phyloP scores from a whole-genome alignment of 2,888 invertebrate species.

The Coremacera marginata region DNA sequence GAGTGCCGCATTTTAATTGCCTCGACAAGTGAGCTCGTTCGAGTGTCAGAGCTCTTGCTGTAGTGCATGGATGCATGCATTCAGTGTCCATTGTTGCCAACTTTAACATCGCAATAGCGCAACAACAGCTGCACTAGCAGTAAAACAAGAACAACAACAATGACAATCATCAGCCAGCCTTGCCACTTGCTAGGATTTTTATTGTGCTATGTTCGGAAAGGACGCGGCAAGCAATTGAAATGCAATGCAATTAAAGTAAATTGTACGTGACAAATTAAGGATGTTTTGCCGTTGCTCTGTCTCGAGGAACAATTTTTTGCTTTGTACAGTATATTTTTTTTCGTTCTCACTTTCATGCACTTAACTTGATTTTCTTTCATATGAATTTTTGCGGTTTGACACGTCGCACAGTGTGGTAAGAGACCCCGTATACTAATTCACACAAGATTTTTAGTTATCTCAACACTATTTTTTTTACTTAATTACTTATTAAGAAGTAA shows the following conservation, averaged over 20 bases:
- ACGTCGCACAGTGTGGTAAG: background rate
- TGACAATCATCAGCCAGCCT: background rate
- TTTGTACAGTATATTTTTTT: background rate
- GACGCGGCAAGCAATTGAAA: conserved; percentile 23
- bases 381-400: conserved; percentile 37
- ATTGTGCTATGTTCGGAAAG: background rate
- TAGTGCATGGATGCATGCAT: conserved; percentile 14
- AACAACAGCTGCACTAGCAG: conserved; percentile 4
- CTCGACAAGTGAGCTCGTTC: conserved; percentile 13
- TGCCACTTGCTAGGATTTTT: conserved; percentile 6
- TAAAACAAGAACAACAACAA: background rate
- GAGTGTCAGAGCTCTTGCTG: conserved; percentile 4
- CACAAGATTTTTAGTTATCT: too few species aligned
- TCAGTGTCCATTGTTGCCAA: background rate
- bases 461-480: too few species aligned
- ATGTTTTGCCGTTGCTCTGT: conserved; percentile 6
- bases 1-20: conserved; percentile 25
- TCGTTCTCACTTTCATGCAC: conserved; percentile 8
- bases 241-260: conserved; percentile 53
- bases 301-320: background rate
- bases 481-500: too few species aligned
- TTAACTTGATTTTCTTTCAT: conserved; percentile 13
- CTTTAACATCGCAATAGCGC: background rate
- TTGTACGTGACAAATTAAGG: conserved; percentile 51
- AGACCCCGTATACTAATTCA: too few species aligned